These are phyloP conservation scores for Bombylius major DNA, from an alignment of 2,888 invertebrate genomes.

Conservation along the genomic window DNA sequence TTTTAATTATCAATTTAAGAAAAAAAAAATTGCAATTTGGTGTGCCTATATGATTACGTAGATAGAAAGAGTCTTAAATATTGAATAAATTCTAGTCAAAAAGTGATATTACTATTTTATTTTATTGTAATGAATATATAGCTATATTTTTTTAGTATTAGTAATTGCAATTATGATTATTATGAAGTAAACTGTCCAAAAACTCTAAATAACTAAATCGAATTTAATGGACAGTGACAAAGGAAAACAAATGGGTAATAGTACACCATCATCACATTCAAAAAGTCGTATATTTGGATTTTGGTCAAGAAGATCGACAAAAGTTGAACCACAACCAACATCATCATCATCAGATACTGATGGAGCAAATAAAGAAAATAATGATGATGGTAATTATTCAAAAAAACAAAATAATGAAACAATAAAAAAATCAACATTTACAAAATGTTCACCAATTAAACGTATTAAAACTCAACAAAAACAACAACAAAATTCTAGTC, in stretches of 20 bases:
- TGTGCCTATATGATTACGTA: too few relatives aligned
- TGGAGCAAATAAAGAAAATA: not conserved
- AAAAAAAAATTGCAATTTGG: too few relatives aligned
- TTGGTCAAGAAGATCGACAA: conserved; percentile 32
- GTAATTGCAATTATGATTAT: too few relatives aligned
- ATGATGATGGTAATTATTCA: not conserved
- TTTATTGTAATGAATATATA: too few relatives aligned
- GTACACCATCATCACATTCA: not conserved
- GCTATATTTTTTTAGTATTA: too few relatives aligned
- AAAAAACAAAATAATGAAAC: not conserved
- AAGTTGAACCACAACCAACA: conserved; percentile 34
- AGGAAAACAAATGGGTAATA: not conserved
- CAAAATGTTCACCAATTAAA: conserved; percentile 26
- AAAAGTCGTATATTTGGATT: conserved; percentile 19
- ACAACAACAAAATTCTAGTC: conserved; percentile 6
- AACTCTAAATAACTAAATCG: too few relatives aligned
- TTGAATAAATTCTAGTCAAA: too few relatives aligned
- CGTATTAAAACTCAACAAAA: conserved; percentile 6
- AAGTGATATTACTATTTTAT: too few relatives aligned
- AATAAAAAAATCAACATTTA: conserved; percentile 24
- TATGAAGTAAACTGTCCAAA: too few relatives aligned
- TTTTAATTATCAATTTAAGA: too few relatives aligned
- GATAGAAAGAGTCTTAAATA: too few relatives aligned
- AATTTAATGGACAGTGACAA: not conserved
- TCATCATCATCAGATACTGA: conserved; percentile 3